Base-by-base conservation (phyloP, 2,113 vertebrate species). In the Arvicanthis niloticus region DNA sequence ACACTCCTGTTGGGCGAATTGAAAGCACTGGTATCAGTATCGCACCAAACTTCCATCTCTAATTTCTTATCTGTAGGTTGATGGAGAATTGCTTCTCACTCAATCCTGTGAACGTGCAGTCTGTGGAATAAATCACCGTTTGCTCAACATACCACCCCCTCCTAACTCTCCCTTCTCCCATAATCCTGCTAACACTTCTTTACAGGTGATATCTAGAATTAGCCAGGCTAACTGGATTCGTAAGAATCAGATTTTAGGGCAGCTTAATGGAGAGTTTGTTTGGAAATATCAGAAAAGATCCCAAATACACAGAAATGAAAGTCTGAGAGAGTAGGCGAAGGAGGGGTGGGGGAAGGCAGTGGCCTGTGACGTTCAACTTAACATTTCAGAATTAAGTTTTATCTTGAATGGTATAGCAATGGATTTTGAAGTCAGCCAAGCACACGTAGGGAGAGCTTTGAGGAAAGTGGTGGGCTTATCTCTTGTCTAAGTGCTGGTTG, bases 371-470 rank as follows among this genome's bases (percentile, higher is more conserved):
- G 60, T 94, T 91, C 85, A 97, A 58, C 77, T 92, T 92, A 89
- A 89, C 65, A 82, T 96, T 97, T 78, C 89, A 91, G 94, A 93
- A 95, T 89, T 91, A 65, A 95, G 40, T 84, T 94, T 78, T 94
- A 92, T 87, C 56, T 94, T 48, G 42, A 60, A 3, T 37, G 22
- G 86, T 86, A 93, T 31, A 93, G 68, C 73, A 88, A 22, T 91
- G 89, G 89, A 37, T 97, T 96, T 96, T 70, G 51, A 92, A 89
- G 68, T 89, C 73, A 87, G 76, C 62, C 53, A 92, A 53, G 86
- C 95, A 91, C 68, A 91, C 5, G 8, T n/a, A 40, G 72, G 72
- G 89, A 93, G 48, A 95, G 86, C 88, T 93, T 67, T 70, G 90
- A 90, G 62, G 77, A 93, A 93, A 93, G 88, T 34, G 67, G 58